phyloP scores from a whole-genome alignment of 2,113 vertebrate genomes.

The Micronycteris hirsuta region DNA sequence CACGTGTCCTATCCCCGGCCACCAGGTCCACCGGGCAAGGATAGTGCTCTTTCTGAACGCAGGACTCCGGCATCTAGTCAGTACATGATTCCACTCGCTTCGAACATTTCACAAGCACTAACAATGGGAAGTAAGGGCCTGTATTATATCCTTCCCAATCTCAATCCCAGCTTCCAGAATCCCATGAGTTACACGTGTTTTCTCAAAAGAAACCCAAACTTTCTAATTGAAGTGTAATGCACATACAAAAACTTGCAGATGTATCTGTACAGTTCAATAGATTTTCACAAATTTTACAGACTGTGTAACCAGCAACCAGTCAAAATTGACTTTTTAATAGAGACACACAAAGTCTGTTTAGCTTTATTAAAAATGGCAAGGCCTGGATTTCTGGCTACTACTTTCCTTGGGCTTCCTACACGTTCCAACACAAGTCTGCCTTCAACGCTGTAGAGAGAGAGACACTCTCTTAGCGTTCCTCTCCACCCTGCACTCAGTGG shows the following conservation, averaged over 20 bases:
- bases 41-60: neutral
- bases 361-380: neutral
- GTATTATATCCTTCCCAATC: neutral
- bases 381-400: neutral
- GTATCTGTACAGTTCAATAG: neutral
- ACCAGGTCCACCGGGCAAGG: neutral
- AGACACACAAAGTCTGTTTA: neutral
- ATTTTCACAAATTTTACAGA: neutral
- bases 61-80: neutral
- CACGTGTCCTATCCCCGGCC: neutral
- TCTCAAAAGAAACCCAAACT: neutral
- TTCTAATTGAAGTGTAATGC: neutral
- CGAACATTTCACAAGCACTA: neutral
- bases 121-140: neutral
- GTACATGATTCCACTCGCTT: neutral
- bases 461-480: neutral
- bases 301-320: neutral
- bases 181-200: neutral
- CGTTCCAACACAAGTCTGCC: neutral
- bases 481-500: neutral
- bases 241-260: neutral
- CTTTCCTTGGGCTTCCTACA: neutral
- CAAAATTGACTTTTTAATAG: slow-evolving; percentile 9
- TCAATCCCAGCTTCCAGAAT: neutral
- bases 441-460: neutral